These are phyloP conservation scores for Lordiphosa collinella DNA, from an alignment of 1,140 invertebrate species.

Conservation along the genomic window DNA sequence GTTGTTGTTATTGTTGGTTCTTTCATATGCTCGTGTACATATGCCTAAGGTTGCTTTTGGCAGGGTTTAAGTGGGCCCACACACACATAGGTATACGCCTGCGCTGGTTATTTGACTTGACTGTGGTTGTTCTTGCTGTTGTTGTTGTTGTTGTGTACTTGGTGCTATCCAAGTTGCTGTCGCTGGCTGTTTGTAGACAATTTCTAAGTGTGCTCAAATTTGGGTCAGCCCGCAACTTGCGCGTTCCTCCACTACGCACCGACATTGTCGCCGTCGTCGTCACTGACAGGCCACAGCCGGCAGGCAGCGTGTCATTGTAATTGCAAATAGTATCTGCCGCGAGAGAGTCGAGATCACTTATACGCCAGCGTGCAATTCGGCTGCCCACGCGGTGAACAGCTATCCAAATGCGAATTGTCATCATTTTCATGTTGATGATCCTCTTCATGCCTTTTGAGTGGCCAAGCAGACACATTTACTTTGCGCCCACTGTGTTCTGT, in stretches of 20 bases:
- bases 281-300: constrained; percentile 11
- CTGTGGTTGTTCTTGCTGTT: constrained; percentile 19
- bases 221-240: constrained; percentile 35
- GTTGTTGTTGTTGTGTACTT: constrained; percentile 67
- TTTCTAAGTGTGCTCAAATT: constrained; percentile 75
- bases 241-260: constrained; percentile 34
- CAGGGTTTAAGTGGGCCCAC: constrained; percentile 73
- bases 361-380: constrained; percentile 44
- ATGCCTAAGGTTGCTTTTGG: constrained; percentile 71
- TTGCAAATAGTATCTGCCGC: constrained; percentile 75
- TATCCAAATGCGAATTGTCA: constrained; percentile 51
- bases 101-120: constrained; percentile 46
- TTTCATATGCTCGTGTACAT: constrained; percentile 34
- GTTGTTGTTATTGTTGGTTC: constrained; percentile 57
- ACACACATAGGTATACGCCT: constrained; percentile 43
- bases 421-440: constrained; percentile 48
- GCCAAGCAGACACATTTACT: constrained; percentile 11
- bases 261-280: constrained; percentile 21
- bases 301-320: constrained; percentile 72
- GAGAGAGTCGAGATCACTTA: constrained; percentile 14
- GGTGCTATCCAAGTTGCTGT: constrained; percentile 66
- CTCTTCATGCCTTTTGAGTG: constrained; percentile 4
- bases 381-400: constrained; percentile 43
- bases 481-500: not conserved
- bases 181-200: constrained; percentile 59